phyloP scores from a whole-genome alignment of 2,113 vertebrate genomes.

The Pelusios castaneus region DNA sequence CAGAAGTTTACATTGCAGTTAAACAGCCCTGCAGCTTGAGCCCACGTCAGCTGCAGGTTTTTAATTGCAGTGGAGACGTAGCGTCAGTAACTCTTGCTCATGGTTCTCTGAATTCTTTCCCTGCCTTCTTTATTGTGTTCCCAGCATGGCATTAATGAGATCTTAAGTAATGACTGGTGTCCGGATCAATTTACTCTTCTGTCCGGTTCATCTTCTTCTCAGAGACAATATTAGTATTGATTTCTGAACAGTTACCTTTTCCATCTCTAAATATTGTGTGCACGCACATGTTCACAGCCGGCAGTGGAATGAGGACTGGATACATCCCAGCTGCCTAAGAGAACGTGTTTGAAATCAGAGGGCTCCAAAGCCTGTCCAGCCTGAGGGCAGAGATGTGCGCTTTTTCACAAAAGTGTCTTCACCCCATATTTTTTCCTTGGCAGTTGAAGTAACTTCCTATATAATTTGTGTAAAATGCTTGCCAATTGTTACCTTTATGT shows the following conservation, averaged over 20 bases:
- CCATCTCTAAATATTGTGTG: not conserved
- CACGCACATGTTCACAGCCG: not conserved
- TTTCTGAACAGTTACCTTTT: constrained; percentile 13
- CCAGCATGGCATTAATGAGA: constrained; percentile 44
- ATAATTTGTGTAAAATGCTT: not conserved
- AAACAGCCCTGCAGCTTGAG: not conserved
- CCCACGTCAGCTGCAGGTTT: not conserved
- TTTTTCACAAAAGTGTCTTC: not conserved
- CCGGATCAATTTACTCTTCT: constrained; percentile 50
- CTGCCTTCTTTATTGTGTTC: not conserved
- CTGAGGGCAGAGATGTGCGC: not conserved
- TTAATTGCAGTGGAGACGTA: not conserved
- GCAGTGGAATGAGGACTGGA: not conserved
- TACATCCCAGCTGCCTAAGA: not conserved
- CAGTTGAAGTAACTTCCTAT: not conserved
- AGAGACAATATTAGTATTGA: constrained; percentile 25
- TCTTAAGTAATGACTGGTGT: constrained; percentile 52
- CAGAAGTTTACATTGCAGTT: not conserved
- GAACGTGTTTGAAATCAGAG: not conserved
- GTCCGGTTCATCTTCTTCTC: not conserved
- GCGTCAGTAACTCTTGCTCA: not conserved
- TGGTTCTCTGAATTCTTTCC: not conserved
- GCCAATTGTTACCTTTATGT: not conserved
- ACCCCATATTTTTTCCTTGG: not conserved
- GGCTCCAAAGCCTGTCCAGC: not conserved